Conservation (phyloP, 2,888 invertebrate species). For the Caenorhabditis japonica region DNA sequence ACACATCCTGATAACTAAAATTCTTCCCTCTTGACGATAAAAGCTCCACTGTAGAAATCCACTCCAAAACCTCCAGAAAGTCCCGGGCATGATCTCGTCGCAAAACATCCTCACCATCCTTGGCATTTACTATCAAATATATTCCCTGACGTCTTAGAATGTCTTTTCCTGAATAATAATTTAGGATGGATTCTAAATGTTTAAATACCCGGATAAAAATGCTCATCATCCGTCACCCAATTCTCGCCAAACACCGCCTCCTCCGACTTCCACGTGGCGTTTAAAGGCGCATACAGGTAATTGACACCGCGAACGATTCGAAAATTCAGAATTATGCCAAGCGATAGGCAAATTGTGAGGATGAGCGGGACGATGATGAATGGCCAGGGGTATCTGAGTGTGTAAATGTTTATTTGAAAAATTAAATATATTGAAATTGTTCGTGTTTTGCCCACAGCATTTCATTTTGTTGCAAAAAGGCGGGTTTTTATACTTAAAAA, state of each 20-base stretch:
- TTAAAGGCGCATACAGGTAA: slow-evolving; percentile 70
- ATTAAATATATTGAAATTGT: too few relatives aligned
- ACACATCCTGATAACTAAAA: slow-evolving; percentile 59
- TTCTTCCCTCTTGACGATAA: slow-evolving; percentile 27
- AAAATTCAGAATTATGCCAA: slow-evolving; percentile 66
- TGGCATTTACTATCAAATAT: slow-evolving; percentile 65
- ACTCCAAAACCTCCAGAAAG: slow-evolving; percentile 65
- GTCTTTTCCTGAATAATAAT: slow-evolving; percentile 65
- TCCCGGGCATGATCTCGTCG: slow-evolving; percentile 58
- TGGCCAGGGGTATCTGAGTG: slow-evolving; percentile 69
- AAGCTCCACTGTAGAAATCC: slow-evolving; percentile 58
- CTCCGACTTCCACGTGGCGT: slow-evolving; percentile 71
- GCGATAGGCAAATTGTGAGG: slow-evolving; percentile 61
- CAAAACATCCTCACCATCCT: slow-evolving; percentile 52
- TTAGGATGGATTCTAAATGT: background rate
- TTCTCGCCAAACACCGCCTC: slow-evolving; percentile 68
- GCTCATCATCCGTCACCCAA: slow-evolving; percentile 66
- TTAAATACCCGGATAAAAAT: slow-evolving; percentile 61
- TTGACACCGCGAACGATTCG: slow-evolving; percentile 63
- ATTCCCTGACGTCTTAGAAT: slow-evolving; percentile 68
- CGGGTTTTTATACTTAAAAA: too few relatives aligned
- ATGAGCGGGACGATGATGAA: slow-evolving; percentile 69
- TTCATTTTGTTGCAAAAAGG: too few relatives aligned
- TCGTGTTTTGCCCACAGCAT: too few relatives aligned
- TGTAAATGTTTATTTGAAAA: too few relatives aligned